Base-by-base conservation (phyloP, 2,888 invertebrate genomes). In the Xanthorhoe spadicearia region DNA sequence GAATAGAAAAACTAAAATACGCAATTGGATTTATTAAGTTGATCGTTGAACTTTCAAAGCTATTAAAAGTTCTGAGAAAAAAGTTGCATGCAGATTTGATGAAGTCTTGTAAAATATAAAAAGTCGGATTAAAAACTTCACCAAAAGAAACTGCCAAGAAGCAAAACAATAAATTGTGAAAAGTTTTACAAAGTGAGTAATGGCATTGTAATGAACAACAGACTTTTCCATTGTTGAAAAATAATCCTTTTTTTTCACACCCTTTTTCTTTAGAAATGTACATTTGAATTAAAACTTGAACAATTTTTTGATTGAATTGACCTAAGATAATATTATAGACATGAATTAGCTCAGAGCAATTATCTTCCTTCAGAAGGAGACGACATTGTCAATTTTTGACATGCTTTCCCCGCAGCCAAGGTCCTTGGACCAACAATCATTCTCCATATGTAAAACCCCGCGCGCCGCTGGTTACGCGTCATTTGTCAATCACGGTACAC, bases 81-180 rank as follows among this genome's bases (percentile, higher is more conserved):
- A 43, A 43, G 38, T 13, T 3, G 13, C 13, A 43, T 43, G 38
- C 38, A 43, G 38, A 46, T 46, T 38, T 55, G 10, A 17, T 7
- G 19, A 46, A 23, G n/a, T 46, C 8, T 15, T 23, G 46, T 18
- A 57, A 57, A 28, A 4, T n/a, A 1, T n/a, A 18, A 54, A 28
- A 28, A 46, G 46, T 15, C 5, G 15, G 35, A 50, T 55, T 28
- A 62, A 51, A 48, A 62, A 53, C 13, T 61, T 61, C 53, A 9
- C 9, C n/a, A 48, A 59, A 52, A 61, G 48, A 32, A 61, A 48
- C 32, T 13, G 46, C 13, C 19, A 51, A 59, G 43, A 38, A 46
- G 0, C 1, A 60, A 32, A 53, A 32, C 28, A 49, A 32, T 32
- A 28, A 15, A 10, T 52, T 53, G 46, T 32, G 8, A 60, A 17